phyloP scores from a whole-genome alignment of 2,888 invertebrate genomes.

The Iselma pallidipennis region DNA sequence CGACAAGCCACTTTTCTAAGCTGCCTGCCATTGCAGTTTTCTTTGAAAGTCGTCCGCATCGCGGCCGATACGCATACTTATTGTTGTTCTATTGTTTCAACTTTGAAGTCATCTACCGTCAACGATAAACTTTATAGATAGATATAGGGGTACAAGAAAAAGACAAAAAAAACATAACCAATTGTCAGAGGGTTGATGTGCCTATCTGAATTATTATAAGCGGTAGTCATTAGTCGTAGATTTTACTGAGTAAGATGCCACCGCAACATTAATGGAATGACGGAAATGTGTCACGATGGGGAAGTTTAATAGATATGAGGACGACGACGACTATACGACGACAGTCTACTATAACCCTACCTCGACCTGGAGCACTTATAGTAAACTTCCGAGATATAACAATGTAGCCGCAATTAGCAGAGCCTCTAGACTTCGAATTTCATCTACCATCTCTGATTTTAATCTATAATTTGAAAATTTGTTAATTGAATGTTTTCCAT shows the following conservation, averaged over 20 bases:
- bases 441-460: background rate
- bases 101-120: conserved; percentile 7
- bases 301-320: background rate
- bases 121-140: conserved; percentile 18
- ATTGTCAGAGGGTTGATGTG: conserved; percentile 9
- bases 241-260: conserved; percentile 4
- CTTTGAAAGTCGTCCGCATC: conserved; percentile 19
- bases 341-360: background rate
- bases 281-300: conserved; percentile 6
- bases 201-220: too few species aligned
- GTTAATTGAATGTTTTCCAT: background rate
- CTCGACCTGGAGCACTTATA: background rate
- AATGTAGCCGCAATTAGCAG: too few species aligned
- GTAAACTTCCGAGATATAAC: background rate
- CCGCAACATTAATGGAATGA: conserved; percentile 12
- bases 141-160: background rate
- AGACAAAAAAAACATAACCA: background rate
- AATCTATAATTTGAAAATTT: background rate
- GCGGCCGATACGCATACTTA: conserved; percentile 28
- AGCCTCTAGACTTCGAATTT: background rate
- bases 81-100: conserved; percentile 27
- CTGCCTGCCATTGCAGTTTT: conserved; percentile 26
- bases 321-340: background rate
- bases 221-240: conserved; percentile 17
- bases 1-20: conserved; percentile 7